phyloP scores from a whole-genome alignment of 2,113 vertebrate species.

The Saccopteryx leptura region DNA sequence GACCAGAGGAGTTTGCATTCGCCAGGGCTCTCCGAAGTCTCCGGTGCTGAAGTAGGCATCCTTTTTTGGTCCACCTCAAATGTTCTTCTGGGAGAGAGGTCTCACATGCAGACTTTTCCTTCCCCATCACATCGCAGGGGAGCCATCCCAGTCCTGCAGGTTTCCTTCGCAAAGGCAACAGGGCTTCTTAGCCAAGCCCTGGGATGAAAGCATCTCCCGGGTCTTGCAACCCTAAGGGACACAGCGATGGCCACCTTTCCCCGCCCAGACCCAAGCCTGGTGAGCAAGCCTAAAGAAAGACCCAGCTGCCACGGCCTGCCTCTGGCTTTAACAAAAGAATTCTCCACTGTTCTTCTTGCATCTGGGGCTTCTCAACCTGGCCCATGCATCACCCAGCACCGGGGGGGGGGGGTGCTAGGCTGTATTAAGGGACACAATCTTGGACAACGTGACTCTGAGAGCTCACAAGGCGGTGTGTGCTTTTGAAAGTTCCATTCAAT shows the following conservation, averaged over 20 bases:
- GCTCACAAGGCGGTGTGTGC: neutral
- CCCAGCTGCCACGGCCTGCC: neutral
- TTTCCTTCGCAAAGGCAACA: constrained; percentile 23
- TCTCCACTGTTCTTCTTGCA: neutral
- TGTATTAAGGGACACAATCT: neutral
- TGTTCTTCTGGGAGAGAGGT: neutral
- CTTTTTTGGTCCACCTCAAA: constrained; percentile 8
- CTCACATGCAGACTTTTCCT: neutral
- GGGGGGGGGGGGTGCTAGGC: neutral
- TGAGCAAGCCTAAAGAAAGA: constrained; percentile 20
- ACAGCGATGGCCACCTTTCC: neutral
- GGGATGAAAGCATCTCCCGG: neutral
- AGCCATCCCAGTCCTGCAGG: neutral
- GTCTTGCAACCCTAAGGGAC: neutral
- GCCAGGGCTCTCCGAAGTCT: constrained; percentile 25
- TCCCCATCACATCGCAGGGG: neutral
- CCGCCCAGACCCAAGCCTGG: neutral
- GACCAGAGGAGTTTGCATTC: constrained; percentile 25
- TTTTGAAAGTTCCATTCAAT: neutral
- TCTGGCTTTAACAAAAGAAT: neutral
- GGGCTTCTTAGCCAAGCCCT: neutral
- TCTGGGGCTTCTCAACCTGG: neutral
- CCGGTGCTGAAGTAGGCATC: neutral
- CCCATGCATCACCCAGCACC: neutral
- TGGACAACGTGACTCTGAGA: neutral